A percentile compares a stretch with the other conserved stretches of the same genome.
phyloP scores from a whole-genome alignment of 2,797 vertebrate genomes.

The Semotilus atromaculatus region DNA sequence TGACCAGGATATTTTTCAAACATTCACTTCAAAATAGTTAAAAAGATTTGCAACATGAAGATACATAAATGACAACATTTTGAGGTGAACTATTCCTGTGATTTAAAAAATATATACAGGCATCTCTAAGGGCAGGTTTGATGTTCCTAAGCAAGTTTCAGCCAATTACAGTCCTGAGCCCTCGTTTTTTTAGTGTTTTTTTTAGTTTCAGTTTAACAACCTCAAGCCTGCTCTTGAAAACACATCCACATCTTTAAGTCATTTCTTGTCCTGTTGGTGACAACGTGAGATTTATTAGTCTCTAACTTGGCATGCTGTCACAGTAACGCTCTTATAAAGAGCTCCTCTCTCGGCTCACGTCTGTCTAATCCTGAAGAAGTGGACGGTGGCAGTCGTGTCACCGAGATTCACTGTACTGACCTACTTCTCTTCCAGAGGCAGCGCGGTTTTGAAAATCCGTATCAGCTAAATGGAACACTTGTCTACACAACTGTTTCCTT shows the following conservation, averaged over 20 bases:
- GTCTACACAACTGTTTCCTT: slow-evolving; percentile 73
- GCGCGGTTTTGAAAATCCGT: slow-evolving; percentile 52
- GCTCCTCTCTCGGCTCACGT: background rate
- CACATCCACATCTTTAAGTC: slow-evolving; percentile 16
- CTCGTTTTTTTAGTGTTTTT: background rate
- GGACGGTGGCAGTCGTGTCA: slow-evolving; percentile 64
- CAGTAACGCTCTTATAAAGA: slow-evolving; percentile 18
- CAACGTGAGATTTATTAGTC: slow-evolving; percentile 32
- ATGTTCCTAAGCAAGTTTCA: background rate
- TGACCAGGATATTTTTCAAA: background rate
- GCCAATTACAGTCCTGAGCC: background rate
- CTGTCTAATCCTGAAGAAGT: slow-evolving; percentile 25
- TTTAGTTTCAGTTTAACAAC: background rate
- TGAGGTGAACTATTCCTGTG: background rate
- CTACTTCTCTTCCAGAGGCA: slow-evolving; percentile 71
- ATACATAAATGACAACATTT: background rate
- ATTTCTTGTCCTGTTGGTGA: slow-evolving; percentile 20
- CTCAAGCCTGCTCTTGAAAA: background rate
- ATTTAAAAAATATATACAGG: background rate
- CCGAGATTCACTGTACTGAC: slow-evolving; percentile 68
- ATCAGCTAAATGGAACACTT: slow-evolving; percentile 74
- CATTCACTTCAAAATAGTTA: background rate
- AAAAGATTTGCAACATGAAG: background rate
- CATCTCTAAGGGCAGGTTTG: background rate
- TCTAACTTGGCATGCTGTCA: slow-evolving; percentile 26